Base-by-base conservation (phyloP, 2,113 vertebrate genomes). In the Caretta caretta region DNA sequence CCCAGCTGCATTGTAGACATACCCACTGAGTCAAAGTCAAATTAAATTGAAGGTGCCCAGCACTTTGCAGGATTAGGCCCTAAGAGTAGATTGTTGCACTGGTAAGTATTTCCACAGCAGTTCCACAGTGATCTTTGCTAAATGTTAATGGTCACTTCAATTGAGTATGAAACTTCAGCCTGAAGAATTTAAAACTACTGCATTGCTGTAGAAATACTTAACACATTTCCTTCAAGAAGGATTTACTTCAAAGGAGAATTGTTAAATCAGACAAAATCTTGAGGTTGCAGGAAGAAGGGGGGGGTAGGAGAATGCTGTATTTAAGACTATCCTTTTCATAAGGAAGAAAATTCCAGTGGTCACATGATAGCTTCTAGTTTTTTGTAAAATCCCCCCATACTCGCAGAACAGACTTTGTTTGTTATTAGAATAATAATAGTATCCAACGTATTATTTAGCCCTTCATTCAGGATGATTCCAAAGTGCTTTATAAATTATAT, bases 251-350 rank as follows among this genome's bases (percentile, higher is more conserved):
- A 35, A n/a, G 49, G 49, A 86, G 53, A 86, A 35, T 19, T 84
- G n/a, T n/a, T 62, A 91, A 80, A 89, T 53, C 49, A 89, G 79
- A 89, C 42, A 94, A 84, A 86, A 80, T 86, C n/a, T 31, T 89
- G 42, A 49, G n/a, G 86, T 83, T 57, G 80, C 20, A 31, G 50
- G 25, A 93, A 91, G 20, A n/a, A 27, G 38, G 72, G 1, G 7
- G 31, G 4, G 7, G 57, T 25, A 42, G 42, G 56, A 16, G 57
- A 16, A 38, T 38, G 65, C n/a, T 69, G 69, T 75, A 65, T 42
- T 75, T 75, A 75, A 75, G n/a, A 75, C 20, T 42, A 57, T 57
- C 56, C 29, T 65, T 65, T 75, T 75, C 38, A 69, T 19, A 38
- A 38, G 38, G 20, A 75, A 42, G 69, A 20, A 42, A 75, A 75